These are phyloP conservation scores for Spodoptera littoralis DNA, from an alignment of 2,888 invertebrate species.

Conservation along the genomic window DNA sequence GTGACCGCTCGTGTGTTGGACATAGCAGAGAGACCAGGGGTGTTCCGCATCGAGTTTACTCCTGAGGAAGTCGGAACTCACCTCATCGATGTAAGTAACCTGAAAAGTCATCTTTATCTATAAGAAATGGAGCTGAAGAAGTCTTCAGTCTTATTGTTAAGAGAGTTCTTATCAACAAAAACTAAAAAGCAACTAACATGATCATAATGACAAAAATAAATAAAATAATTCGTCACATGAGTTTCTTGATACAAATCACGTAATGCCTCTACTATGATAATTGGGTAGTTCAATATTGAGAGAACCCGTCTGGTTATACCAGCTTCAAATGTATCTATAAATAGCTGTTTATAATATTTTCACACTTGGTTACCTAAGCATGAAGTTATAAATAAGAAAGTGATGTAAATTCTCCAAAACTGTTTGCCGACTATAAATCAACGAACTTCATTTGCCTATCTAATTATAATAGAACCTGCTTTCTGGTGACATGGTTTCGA, in stretches of 20 bases:
- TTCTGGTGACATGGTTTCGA: too few relatives aligned
- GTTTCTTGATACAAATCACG: conserved; percentile 8
- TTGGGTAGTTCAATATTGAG: conserved; percentile 19
- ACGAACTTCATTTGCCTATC: too few relatives aligned
- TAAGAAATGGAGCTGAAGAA: too few relatives aligned
- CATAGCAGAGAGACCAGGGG: conserved; percentile 93
- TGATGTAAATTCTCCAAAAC: not conserved
- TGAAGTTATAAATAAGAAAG: conserved; percentile 12
- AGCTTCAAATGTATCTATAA: conserved; percentile 1
- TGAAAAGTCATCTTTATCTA: too few relatives aligned
- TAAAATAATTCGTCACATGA: conserved; percentile 4
- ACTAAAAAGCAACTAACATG: too few relatives aligned
- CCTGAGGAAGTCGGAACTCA: conserved; percentile 98
- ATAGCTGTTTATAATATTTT: conserved; percentile 9
- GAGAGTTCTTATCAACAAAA: too few relatives aligned
- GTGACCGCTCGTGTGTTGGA: conserved; percentile 95
- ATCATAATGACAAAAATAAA: not conserved
- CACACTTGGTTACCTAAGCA: conserved; percentile 10
- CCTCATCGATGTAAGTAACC: conserved; percentile 93
- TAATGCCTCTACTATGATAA: not conserved
- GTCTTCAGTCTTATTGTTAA: too few relatives aligned
- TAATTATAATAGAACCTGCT: too few relatives aligned
- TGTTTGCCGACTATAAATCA: too few relatives aligned
- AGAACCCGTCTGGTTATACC: conserved; percentile 9
- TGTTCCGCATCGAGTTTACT: conserved; percentile 97